A percentile compares a stretch with the other conserved stretches of the same genome.
These are phyloP conservation scores for Aplysia californica DNA, from an alignment of 1,140 invertebrate species.

Conservation along the genomic window DNA sequence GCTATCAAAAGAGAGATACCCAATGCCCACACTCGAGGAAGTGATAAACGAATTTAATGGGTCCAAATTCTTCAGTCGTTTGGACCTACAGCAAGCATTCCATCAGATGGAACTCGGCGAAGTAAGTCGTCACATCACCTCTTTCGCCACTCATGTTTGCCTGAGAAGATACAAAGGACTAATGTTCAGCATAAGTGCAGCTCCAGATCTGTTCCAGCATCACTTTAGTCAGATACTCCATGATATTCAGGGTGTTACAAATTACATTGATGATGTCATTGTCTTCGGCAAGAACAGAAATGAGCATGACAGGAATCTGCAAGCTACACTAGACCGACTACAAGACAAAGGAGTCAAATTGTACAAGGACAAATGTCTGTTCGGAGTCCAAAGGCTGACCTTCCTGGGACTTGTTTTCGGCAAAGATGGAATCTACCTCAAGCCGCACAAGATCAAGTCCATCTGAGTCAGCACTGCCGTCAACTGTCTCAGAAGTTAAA, in stretches of 20 bases:
- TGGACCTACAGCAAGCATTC: slow-evolving; percentile 39
- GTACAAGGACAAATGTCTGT: slow-evolving; percentile 38
- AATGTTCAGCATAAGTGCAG: slow-evolving; percentile 38
- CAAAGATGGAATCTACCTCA: slow-evolving; percentile 31
- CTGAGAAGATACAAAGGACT: slow-evolving; percentile 42
- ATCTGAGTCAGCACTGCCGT: slow-evolving; percentile 29
- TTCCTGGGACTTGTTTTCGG: slow-evolving; percentile 39
- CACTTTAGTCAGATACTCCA: slow-evolving; percentile 28
- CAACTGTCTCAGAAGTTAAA: slow-evolving; percentile 33
- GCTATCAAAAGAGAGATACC: slow-evolving; percentile 40
- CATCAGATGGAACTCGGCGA: slow-evolving; percentile 35
- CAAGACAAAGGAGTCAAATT: slow-evolving; percentile 31
- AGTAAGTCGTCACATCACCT: slow-evolving; percentile 33
- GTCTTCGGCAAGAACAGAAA: slow-evolving; percentile 31
- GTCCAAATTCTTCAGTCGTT: slow-evolving; percentile 29
- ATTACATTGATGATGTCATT: slow-evolving; percentile 42
- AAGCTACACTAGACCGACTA: slow-evolving; percentile 9
- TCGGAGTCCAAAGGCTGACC: slow-evolving; percentile 23
- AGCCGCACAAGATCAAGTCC: slow-evolving; percentile 56
- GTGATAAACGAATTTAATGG: slow-evolving; percentile 41
- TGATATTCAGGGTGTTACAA: slow-evolving; percentile 27
- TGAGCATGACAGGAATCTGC: slow-evolving; percentile 26
- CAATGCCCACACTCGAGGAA: slow-evolving; percentile 51
- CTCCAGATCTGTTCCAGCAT: slow-evolving; percentile 39
- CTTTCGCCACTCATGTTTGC: slow-evolving; percentile 39